Base-by-base conservation (phyloP, 2,888 invertebrate species). In the Stenolophus ochropezus region DNA sequence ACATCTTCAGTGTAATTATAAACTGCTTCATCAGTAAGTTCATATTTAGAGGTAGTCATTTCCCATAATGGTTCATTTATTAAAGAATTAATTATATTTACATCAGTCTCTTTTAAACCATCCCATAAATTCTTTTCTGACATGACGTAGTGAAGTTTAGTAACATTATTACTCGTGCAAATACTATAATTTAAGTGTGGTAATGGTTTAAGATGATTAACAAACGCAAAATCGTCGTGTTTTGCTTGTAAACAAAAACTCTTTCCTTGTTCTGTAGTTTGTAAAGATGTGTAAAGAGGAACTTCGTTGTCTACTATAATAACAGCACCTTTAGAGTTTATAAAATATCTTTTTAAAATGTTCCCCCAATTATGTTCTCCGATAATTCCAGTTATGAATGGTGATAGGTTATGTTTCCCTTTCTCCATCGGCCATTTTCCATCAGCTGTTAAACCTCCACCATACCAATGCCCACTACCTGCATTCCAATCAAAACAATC, bases 11-110 rank as follows among this genome's bases (percentile, higher is more conserved):
- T 96, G 85, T 96, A 96, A 87, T 96, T 95, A 2, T 94, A 93
- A 75, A 97, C 93, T 0, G 94, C 93, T 1, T 91, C 91, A 83
- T 95, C 94, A 83, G 92, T 93, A 2, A 94, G 89, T 83, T 93
- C 92, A 42, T 91, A 90, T 85, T 93, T 93, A 83, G 91, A 92
- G 3, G 91, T 91, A 0, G 95, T 93, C 82, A 97, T 95, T 87
- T 95, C 94, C 96, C 97, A 97, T 0, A 97, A 93, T 0, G 97
- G 97, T 87, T 96, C 96, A 0, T 94, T 94, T 51, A 97, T 91
- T 8, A 97, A 88, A 0, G 94, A 93, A 84, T 95, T 93, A 77
- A 96, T 91, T 0, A 94, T 93, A 82, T 93, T 92, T 77, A 94
- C 91, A 80, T 96, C 96, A 65, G 94, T 93, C 25, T 95, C 94